Percentiles rank a stretch among this genome's conserved stretches.
Evolutionary conservation across 2,888 invertebrate genomes (phyloP).

Genomic region (Parnassius glacialis): DNA sequence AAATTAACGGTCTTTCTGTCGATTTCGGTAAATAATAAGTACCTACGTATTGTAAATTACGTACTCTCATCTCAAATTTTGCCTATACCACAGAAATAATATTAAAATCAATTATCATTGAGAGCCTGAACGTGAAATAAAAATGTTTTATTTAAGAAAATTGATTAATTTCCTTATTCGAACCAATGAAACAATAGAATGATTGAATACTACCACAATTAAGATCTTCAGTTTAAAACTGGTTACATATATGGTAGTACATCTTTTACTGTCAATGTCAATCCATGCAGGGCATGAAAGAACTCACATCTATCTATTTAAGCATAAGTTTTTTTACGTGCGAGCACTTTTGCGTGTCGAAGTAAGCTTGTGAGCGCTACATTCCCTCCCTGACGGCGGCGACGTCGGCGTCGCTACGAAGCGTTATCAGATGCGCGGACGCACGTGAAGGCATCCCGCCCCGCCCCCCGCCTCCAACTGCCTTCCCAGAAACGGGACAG

Average conservation of each 20-base stretch:
- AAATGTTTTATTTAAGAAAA: too few species aligned
- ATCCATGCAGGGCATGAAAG: constrained; percentile 4
- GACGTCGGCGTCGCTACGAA: constrained; percentile 33
- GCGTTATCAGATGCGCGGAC: constrained; percentile 60
- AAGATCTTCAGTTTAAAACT: too few species aligned
- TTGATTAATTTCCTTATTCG: too few species aligned
- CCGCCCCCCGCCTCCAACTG: constrained; percentile 31
- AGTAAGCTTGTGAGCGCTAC: constrained; percentile 40
- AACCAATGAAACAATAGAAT: too few species aligned
- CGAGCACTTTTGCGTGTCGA: constrained; percentile 35
- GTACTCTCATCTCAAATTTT: too few species aligned
- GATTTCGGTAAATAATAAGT: too few species aligned
- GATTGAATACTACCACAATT: too few species aligned
- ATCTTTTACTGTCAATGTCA: constrained; percentile 1
- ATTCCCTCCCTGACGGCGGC: constrained; percentile 42
- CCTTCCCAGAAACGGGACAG: constrained; percentile 40
- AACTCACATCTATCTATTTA: constrained; percentile 3
- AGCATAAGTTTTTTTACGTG: constrained; percentile 22
- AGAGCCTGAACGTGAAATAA: too few species aligned
- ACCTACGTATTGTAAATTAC: too few species aligned
- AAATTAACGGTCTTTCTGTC: not conserved
- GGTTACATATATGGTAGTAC: too few species aligned
- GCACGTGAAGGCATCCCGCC: constrained; percentile 67
- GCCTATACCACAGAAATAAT: too few species aligned
- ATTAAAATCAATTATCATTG: too few species aligned